These are phyloP conservation scores for Nasonia oneida DNA, from an alignment of 2,888 invertebrate genomes.

Conservation along the genomic window DNA sequence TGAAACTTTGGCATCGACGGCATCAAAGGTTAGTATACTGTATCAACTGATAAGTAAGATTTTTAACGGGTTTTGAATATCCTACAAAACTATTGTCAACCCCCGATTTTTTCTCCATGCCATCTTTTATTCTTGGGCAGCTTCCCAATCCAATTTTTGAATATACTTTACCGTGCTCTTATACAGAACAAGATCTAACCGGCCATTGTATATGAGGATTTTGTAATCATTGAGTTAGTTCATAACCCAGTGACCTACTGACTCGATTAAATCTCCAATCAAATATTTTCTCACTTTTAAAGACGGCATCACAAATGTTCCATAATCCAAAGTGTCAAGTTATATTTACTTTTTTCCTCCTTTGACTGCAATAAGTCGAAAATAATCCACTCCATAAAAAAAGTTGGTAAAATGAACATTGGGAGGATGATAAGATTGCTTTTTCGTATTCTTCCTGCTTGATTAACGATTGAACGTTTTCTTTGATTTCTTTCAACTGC, in stretches of 20 bases:
- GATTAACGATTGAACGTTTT: too few species aligned
- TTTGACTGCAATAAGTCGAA: too few species aligned
- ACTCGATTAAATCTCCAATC: not conserved
- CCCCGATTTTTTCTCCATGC: not conserved
- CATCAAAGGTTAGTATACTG: conserved; percentile 73
- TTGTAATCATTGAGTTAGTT: not conserved
- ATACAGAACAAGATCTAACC: not conserved
- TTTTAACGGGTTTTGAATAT: not conserved
- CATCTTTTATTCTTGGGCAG: not conserved
- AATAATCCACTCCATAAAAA: too few species aligned
- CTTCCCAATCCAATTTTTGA: not conserved
- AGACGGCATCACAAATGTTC: too few species aligned
- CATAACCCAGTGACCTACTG: not conserved
- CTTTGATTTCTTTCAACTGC: too few species aligned
- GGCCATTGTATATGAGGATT: not conserved
- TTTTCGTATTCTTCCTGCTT: too few species aligned
- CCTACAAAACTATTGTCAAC: not conserved
- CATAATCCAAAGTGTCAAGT: too few species aligned
- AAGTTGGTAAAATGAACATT: too few species aligned
- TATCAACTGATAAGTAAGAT: not conserved
- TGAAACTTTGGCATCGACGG: conserved; percentile 73
- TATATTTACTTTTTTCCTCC: too few species aligned
- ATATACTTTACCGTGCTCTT: not conserved
- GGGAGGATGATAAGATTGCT: too few species aligned
- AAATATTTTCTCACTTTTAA: not conserved